phyloP scores from a whole-genome alignment of 2,888 invertebrate genomes.

The Mythimna pallens region DNA sequence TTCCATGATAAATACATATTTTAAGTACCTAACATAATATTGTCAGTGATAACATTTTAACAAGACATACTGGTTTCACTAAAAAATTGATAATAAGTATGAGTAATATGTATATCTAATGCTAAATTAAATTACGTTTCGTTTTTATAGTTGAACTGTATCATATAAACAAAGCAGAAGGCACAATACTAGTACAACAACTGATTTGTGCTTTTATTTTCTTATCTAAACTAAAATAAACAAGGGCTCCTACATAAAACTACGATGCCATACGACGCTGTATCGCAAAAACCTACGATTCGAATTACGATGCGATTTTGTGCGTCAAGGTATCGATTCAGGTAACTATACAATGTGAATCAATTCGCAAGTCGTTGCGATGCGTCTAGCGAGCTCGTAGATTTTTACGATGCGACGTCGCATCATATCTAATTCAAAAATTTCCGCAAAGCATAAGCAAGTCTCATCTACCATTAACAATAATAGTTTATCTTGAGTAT shows the following conservation, averaged over 20 bases:
- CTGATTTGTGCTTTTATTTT: not conserved
- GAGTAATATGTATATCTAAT: not conserved
- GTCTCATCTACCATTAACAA: constrained; percentile 6
- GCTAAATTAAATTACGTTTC: not conserved
- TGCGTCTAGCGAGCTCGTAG: too few species aligned
- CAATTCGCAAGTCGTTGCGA: too few species aligned
- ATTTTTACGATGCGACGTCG: too few species aligned
- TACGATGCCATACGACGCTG: too few species aligned
- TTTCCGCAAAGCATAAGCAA: not conserved
- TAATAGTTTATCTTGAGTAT: constrained; percentile 36
- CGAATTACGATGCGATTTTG: too few species aligned
- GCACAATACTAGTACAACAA: not conserved
- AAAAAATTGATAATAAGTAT: not conserved
- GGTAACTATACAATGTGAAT: too few species aligned
- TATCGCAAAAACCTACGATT: too few species aligned
- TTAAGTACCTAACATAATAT: constrained; percentile 15
- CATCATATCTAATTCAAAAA: not conserved
- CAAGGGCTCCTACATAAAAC: too few species aligned
- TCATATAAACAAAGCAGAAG: not conserved
- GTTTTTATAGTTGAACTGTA: not conserved
- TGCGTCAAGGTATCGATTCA: too few species aligned
- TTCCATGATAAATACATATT: constrained; percentile 47
- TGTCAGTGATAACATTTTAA: constrained; percentile 29
- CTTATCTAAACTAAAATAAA: not conserved
- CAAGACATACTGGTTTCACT: not conserved